These are phyloP conservation scores for Ceratothoa steindachneri DNA, from an alignment of 2,888 invertebrate genomes.

Conservation along the genomic window DNA sequence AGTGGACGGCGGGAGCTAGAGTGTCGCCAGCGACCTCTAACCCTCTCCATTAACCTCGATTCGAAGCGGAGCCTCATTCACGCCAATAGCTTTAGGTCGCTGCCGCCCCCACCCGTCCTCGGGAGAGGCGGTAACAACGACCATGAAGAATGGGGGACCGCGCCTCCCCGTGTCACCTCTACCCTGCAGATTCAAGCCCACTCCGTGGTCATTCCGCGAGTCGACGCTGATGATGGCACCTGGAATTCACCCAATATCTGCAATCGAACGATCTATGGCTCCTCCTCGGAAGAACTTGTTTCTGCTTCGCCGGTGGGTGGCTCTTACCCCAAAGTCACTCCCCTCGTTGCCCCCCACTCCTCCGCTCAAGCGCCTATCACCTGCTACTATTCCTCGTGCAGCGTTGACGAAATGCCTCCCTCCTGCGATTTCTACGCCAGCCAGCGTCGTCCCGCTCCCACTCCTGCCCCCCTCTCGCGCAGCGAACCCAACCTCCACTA, in stretches of 20 bases:
- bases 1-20: no score
- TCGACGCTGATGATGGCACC: slow-evolving; percentile 3
- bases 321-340: not conserved
- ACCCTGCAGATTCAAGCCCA: slow-evolving; percentile 59
- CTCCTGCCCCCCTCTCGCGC: slow-evolving; percentile 20
- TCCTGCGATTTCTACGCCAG: slow-evolving; percentile 32
- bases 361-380: slow-evolving; percentile 17
- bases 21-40: no score
- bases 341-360: slow-evolving; percentile 7
- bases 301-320: not conserved
- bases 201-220: slow-evolving; percentile 49
- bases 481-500: slow-evolving; percentile 33
- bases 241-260: slow-evolving; percentile 34
- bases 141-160: no score
- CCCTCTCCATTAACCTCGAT: no score
- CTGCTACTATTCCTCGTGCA: slow-evolving; percentile 37
- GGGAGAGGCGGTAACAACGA: no score
- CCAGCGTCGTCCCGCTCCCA: slow-evolving; percentile 16
- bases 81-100: no score
- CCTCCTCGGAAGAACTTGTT: slow-evolving; percentile 22
- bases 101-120: no score
- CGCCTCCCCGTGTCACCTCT: no score
- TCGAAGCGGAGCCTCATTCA: no score
- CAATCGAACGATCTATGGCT: slow-evolving; percentile 36
- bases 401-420: slow-evolving; percentile 23